Evolutionary conservation across 2,888 invertebrate species (phyloP), one percentile per base, ranked within the genome.

Genomic region (Prenolepis imparis): DNA sequence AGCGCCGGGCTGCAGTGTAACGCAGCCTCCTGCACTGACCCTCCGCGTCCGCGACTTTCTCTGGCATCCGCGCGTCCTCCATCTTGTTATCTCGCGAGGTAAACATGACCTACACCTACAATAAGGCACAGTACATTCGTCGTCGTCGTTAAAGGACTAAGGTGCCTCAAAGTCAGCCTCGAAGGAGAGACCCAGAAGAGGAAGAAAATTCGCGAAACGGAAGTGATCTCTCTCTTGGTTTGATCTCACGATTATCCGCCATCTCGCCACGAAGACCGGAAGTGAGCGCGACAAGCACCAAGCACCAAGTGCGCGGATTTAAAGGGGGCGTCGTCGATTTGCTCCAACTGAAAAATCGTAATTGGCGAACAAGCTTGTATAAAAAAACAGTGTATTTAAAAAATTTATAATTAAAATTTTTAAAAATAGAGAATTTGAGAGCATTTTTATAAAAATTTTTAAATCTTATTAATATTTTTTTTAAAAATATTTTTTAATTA

Each of bases 1-100:
- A 93, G 75, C 93, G 93, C 89, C 90, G 87, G 91, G 89, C 94
- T 94, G 94, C 94, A 94, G 94, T 94, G 93, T 92, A 93, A 93
- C 78, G 78, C 78, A 93, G 93, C 91, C 93, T 93, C 93, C 93
- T 93, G 93, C 92, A 93, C 93, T 92, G 93, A 93, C 93, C 94
- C 94, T 92, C 93, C 89, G 91, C 86, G 86, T 70, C 78, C 59
- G 78, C 85, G 89, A 90, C 89, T 91, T 87, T 90, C 89, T 89
- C 88, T 86, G 75, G 87, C 74, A 82, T 83, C 66, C 41, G 61
- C 78, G 75, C 59, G 24, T 41, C 52, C 61, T 39, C 57, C 68
- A 70, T 64, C 55, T 63, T 81, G 57, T 39, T 52, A n/a, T 24
- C 55, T 18, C 41, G 41, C 44, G 24, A 6, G 28, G 44, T 12